These are phyloP conservation scores for Drosophila littoralis DNA, from an alignment of 1,140 invertebrate genomes.

Conservation along the genomic window DNA sequence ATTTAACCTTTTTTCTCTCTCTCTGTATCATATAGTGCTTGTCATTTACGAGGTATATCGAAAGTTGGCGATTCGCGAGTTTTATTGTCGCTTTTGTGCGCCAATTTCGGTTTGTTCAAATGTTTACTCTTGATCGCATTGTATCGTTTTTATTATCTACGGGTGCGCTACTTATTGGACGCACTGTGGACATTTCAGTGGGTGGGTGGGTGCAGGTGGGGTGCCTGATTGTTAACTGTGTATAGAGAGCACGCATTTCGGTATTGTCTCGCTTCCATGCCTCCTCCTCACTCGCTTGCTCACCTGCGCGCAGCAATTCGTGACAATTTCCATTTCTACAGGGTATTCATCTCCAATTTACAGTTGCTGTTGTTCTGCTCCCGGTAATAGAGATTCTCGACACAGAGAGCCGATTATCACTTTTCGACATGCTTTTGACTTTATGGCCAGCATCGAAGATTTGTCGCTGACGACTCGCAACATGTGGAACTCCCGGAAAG, in stretches of 20 bases:
- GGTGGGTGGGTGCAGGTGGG: conserved; percentile 1
- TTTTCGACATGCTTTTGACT: conserved; percentile 61
- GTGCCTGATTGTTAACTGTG: neutral
- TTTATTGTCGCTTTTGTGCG: conserved; percentile 27
- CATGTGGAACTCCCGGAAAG: conserved; percentile 9
- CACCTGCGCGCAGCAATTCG: conserved; percentile 43
- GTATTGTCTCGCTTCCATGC: conserved; percentile 10
- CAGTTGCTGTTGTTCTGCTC: conserved; percentile 22
- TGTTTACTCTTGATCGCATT: conserved; percentile 43
- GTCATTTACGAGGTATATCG: conserved; percentile 9
- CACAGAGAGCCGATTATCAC: conserved; percentile 55
- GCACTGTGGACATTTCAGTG: conserved; percentile 20
- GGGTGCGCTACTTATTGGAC: conserved; percentile 40
- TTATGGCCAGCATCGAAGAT: conserved; percentile 65
- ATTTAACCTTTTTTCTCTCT: too few species aligned
- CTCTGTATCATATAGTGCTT: neutral
- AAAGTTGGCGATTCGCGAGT: neutral
- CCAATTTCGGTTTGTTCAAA: conserved; percentile 39
- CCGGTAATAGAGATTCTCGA: conserved; percentile 37
- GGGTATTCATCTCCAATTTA: conserved; percentile 34
- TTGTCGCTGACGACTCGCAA: conserved; percentile 53
- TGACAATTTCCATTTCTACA: conserved; percentile 42
- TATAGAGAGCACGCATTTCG: conserved; percentile 2
- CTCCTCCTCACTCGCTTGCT: conserved; percentile 5
- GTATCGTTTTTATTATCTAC: conserved; percentile 42